phyloP scores from a whole-genome alignment of 2,888 invertebrate species.

The Drymonia ruficornis region DNA sequence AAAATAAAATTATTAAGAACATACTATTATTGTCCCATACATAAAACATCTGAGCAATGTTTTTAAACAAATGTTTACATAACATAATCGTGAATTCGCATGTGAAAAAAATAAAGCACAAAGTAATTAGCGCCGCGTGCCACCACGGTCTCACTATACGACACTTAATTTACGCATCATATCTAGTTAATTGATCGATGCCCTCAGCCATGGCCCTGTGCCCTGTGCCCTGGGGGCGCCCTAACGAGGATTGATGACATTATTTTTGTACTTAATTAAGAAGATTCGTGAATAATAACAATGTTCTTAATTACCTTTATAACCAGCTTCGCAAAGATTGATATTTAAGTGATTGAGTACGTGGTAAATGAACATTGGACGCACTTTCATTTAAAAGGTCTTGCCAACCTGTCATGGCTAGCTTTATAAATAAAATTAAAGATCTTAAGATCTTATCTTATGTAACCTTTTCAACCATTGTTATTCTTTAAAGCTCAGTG shows the following conservation, averaged over 20 bases:
- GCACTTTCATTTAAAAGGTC: neutral
- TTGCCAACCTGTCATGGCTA: no score
- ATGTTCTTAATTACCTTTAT: neutral
- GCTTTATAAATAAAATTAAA: no score
- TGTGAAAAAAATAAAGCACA: neutral
- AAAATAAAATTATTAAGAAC: no score
- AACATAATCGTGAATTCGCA: neutral
- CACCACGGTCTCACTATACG: constrained; percentile 18
- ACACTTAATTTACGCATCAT: constrained; percentile 23
- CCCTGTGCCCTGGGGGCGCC: neutral
- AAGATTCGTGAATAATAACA: neutral
- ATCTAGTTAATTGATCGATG: constrained; percentile 50
- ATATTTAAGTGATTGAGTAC: constrained; percentile 5
- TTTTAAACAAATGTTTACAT: no score
- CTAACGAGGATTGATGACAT: constrained; percentile 8
- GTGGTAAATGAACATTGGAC: neutral
- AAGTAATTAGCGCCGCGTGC: constrained; percentile 14
- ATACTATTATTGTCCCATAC: no score
- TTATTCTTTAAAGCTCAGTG: no score
- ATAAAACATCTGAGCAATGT: no score
- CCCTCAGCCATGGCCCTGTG: neutral
- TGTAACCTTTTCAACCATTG: no score
- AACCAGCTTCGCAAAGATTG: neutral
- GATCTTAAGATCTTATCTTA: no score
- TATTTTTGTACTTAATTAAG: constrained; percentile 4